These are phyloP conservation scores for Pandemis corylana DNA, from an alignment of 2,888 invertebrate species.

Conservation along the genomic window DNA sequence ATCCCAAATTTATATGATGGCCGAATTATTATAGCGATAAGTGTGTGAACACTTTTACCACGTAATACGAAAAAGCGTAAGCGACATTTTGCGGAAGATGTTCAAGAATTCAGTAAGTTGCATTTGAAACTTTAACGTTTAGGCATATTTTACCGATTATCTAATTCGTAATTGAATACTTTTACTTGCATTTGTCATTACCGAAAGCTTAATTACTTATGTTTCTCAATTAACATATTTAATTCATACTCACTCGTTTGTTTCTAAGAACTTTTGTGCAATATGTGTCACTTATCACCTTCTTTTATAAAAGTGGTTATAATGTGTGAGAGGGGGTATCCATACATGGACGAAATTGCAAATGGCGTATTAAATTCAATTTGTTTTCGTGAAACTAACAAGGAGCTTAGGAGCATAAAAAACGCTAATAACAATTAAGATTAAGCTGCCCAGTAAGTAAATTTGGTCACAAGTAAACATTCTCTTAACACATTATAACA, in stretches of 20 bases:
- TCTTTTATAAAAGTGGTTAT: not conserved
- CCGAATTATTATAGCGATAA: constrained; percentile 1
- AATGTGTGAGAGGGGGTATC: constrained; percentile 2
- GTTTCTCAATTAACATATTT: not conserved
- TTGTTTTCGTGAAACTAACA: constrained; percentile 10
- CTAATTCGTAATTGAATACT: too few relatives aligned
- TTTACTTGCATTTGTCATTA: too few relatives aligned
- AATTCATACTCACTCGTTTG: not conserved
- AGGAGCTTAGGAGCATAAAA: constrained; percentile 17
- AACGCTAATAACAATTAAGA: constrained; percentile 14
- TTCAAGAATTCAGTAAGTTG: not conserved
- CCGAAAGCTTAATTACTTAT: too few relatives aligned
- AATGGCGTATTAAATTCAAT: constrained; percentile 2
- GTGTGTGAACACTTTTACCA: not conserved
- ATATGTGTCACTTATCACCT: not conserved
- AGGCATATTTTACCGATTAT: too few relatives aligned
- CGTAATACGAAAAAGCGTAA: not conserved
- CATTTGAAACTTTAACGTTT: too few relatives aligned
- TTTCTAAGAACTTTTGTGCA: not conserved
- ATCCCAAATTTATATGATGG: not conserved
- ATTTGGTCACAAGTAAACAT: constrained; percentile 7
- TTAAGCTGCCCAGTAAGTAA: not conserved
- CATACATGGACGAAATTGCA: constrained; percentile 6
- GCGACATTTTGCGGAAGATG: not conserved
- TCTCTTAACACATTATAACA: constrained; percentile 18